Evolutionary conservation across 35 echinoderm and acorn worm species (phyloP), one percentile per base, ranked within the genome.

Genomic region (Apostichopus japonicus): DNA sequence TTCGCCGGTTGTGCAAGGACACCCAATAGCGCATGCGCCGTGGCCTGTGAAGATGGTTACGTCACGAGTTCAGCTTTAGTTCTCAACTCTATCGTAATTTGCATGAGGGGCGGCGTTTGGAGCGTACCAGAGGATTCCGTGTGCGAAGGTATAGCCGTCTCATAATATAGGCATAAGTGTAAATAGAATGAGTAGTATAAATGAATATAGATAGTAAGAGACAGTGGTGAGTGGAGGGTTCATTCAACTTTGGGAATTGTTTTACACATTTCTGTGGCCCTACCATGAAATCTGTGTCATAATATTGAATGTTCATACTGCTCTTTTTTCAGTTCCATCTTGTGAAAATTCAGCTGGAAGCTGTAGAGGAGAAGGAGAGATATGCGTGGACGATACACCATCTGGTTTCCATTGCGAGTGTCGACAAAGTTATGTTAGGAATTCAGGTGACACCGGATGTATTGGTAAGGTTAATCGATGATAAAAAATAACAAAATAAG

Each of bases 401-500:
- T 55, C 80, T 21, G 80, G 80, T 83, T 54, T 83, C 52, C 80
- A 55, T 83, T 83, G 80, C 52, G 51, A 83, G 55, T 83, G 80
- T 55, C 22, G 16, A 13, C 0, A 83, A 4, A 53, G 17, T 8
- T 83, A 83, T 27, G 21, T 55, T 15, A 53, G 80, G 22, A 83
- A 56, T 27, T 53, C 52, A 33, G 80, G 55, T 27, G 80, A 56
- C 55, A 55, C 80, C 11, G 52, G 11, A 33, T 83, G 80, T 22
- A 56, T 83, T 10, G 80, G 80, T 83, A 83, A 61, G 57, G 33
- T 44, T 44, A 44, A 44, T 3, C 33, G 33, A 11, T 67, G 63
- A 67, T 44, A 44, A 44, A 44, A 44, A 44, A 44, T 44, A 44
- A 44, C 33, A 44, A 44, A 44, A 44, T 44, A 44, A 44, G 33